phyloP scores from a whole-genome alignment of 2,888 invertebrate species.

The Sarcophaga rosellei region DNA sequence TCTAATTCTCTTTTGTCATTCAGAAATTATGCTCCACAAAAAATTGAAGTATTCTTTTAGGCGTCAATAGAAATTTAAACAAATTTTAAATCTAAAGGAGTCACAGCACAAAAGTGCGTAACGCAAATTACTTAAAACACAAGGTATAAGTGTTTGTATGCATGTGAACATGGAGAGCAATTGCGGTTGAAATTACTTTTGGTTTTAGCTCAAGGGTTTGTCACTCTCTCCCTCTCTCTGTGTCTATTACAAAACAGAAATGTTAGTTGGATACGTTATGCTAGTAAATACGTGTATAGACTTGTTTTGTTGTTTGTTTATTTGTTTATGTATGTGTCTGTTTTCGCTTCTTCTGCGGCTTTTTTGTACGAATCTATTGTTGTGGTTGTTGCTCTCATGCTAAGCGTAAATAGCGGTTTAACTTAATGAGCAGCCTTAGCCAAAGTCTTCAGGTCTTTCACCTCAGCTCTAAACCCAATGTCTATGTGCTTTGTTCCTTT shows the following conservation, averaged over 20 bases:
- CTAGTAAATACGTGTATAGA: slow-evolving; percentile 12
- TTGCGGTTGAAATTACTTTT: slow-evolving; percentile 47
- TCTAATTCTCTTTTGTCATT: too few relatives aligned
- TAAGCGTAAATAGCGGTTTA: slow-evolving; percentile 14
- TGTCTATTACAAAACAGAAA: slow-evolving; percentile 11
- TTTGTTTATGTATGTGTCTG: neutral
- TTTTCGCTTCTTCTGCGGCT: neutral
- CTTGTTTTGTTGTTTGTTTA: slow-evolving; percentile 8
- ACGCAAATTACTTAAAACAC: too few relatives aligned
- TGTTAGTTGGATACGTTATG: neutral
- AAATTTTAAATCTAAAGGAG: too few relatives aligned
- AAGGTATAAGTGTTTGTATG: too few relatives aligned
- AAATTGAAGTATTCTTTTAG: too few relatives aligned
- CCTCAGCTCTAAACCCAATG: neutral
- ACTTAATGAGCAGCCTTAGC: slow-evolving; percentile 28
- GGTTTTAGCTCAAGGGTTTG: neutral
- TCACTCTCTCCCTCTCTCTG: too few relatives aligned
- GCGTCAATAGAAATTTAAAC: too few relatives aligned
- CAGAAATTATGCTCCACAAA: too few relatives aligned
- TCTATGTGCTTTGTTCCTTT: neutral
- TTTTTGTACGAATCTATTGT: neutral
- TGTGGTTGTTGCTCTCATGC: neutral
- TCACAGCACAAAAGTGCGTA: too few relatives aligned
- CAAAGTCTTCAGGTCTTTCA: slow-evolving; percentile 17
- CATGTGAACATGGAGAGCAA: neutral